These are phyloP conservation scores for Stegana nigrithorax DNA, from an alignment of 2,888 invertebrate genomes.

Conservation along the genomic window DNA sequence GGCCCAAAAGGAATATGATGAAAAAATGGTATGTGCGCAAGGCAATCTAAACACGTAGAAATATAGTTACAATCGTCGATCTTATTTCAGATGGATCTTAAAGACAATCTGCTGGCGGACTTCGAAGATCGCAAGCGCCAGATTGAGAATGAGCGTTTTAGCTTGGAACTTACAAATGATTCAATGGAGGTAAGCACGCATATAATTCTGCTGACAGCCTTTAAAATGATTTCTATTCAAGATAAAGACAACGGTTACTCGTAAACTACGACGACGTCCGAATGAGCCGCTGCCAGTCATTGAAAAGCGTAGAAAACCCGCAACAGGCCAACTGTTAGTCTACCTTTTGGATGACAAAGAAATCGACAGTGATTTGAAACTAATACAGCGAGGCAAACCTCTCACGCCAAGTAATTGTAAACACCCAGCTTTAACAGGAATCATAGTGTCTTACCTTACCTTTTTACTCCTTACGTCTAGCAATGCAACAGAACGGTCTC, in stretches of 20 bases:
- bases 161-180: constrained; percentile 91
- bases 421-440: neutral
- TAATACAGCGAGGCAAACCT: constrained; percentile 76
- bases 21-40: constrained; percentile 80
- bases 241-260: constrained; percentile 95
- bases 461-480: no score
- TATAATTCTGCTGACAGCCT: no score
- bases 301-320: constrained; percentile 86
- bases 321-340: constrained; percentile 86
- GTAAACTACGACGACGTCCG: constrained; percentile 90
- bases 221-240: constrained; percentile 46
- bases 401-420: constrained; percentile 68
- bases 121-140: constrained; percentile 92
- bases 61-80: neutral
- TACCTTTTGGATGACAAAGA: constrained; percentile 90
- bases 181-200: constrained; percentile 80
- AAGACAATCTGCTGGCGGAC: constrained; percentile 89
- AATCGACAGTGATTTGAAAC: constrained; percentile 86
- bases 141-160: constrained; percentile 88
- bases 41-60: neutral
- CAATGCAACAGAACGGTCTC: constrained; percentile 70
- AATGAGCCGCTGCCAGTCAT: constrained; percentile 94
- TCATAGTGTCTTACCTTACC: constrained; percentile 33
- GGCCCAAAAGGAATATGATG: constrained; percentile 92
- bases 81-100: constrained; percentile 74